Conservation (phyloP, 2,113 vertebrate genomes). For the Leptocoma aspasia region DNA sequence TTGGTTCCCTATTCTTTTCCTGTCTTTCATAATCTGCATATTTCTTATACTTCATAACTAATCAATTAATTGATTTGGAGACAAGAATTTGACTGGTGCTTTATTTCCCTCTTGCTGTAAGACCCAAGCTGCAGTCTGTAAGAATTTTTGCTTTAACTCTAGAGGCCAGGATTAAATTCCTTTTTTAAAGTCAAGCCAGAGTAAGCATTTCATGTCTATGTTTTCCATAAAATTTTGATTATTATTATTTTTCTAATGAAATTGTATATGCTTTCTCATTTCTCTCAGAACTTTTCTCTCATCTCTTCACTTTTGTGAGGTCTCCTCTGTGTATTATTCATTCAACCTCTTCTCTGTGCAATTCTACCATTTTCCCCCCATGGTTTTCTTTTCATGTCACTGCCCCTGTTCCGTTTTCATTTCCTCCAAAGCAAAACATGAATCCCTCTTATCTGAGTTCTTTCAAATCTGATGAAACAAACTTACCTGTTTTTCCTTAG, state of each 20-base stretch:
- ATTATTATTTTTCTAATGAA: not conserved
- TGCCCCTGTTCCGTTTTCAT: slow-evolving; percentile 29
- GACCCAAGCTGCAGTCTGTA: not conserved
- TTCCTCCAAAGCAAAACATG: slow-evolving; percentile 33
- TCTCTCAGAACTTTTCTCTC: not conserved
- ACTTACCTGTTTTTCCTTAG: not conserved
- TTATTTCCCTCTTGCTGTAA: not conserved
- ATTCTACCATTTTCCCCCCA: not conserved
- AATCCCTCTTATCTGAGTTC: slow-evolving; percentile 22
- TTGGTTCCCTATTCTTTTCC: not conserved
- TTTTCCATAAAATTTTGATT: not conserved
- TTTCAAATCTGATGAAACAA: slow-evolving; percentile 38
- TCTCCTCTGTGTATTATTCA: not conserved
- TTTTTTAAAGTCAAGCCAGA: not conserved
- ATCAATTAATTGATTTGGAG: not conserved
- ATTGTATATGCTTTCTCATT: not conserved
- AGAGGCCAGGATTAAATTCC: not conserved
- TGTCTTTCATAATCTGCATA: not conserved
- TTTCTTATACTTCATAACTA: not conserved
- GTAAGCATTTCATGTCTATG: not conserved
- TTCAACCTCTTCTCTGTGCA: not conserved
- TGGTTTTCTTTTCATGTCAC: slow-evolving; percentile 15
- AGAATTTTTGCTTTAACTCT: not conserved
- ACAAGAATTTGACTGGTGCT: not conserved
- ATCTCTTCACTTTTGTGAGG: not conserved